Conservation (phyloP, 1,140 invertebrate species). For the Steinernema feltiae region DNA sequence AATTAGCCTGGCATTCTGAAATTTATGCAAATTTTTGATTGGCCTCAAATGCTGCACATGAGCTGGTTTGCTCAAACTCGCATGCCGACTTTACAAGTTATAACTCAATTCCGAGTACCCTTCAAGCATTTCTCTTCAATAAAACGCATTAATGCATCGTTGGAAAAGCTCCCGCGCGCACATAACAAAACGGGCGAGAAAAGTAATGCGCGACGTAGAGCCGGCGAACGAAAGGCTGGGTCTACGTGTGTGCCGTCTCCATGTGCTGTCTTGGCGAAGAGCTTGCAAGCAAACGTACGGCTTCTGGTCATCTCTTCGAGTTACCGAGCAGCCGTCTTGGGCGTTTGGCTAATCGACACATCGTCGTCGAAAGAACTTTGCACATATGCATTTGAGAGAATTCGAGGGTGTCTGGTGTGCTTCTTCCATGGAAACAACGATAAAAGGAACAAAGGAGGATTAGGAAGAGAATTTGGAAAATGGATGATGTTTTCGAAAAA, state of each 20-base stretch:
- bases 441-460: not conserved
- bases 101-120: not conserved
- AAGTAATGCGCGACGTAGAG: conserved; percentile 11
- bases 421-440: not conserved
- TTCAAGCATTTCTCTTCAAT: conserved; percentile 9
- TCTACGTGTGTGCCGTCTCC: conserved; percentile 1
- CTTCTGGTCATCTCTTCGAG: conserved; percentile 6
- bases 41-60: not conserved
- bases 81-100: not conserved
- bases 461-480: not conserved
- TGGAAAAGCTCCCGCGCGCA: conserved; percentile 8
- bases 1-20: not conserved
- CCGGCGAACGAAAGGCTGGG: not conserved
- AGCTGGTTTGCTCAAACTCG: not conserved
- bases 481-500: not conserved
- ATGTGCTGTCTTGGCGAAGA: not conserved
- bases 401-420: no score
- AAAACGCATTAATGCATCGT: conserved; percentile 12
- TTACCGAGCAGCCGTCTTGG: not conserved
- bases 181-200: conserved; percentile 11
- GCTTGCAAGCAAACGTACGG: conserved; percentile 1
- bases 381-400: not conserved
- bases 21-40: not conserved
- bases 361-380: not conserved
- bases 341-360: not conserved